These are phyloP conservation scores for Macrosiphum euphorbiae DNA, from an alignment of 2,888 invertebrate genomes.

Conservation along the genomic window DNA sequence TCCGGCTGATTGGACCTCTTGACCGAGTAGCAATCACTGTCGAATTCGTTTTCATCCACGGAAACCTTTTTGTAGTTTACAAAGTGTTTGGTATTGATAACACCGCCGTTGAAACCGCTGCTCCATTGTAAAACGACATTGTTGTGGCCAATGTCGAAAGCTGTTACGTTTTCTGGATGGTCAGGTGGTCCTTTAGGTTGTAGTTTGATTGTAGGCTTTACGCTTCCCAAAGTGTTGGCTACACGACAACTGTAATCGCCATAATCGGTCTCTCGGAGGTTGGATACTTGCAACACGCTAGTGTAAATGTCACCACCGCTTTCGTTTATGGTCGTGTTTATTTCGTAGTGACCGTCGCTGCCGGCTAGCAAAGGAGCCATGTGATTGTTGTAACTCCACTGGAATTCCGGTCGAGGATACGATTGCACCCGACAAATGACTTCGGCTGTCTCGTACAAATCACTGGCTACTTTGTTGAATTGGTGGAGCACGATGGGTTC, in stretches of 20 bases:
- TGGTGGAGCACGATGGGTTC: conserved; percentile 88
- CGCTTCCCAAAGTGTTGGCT: conserved; percentile 83
- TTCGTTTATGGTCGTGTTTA: conserved; percentile 81
- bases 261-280: conserved; percentile 85
- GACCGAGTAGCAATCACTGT: conserved; percentile 74
- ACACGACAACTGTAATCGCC: conserved; percentile 91
- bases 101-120: conserved; percentile 91
- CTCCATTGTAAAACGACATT: conserved; percentile 88
- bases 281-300: conserved; percentile 79
- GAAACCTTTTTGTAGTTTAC: conserved; percentile 83
- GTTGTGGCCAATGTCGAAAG: conserved; percentile 82
- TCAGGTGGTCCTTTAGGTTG: conserved; percentile 92
- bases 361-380: conserved; percentile 80
- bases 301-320: conserved; percentile 86
- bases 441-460: conserved; percentile 85
- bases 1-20: conserved; percentile 69
- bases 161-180: conserved; percentile 80
- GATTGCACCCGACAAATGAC: conserved; percentile 91
- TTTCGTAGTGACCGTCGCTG: conserved; percentile 88
- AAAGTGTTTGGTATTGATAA: conserved; percentile 88
- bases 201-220: conserved; percentile 76
- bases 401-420: conserved; percentile 92
- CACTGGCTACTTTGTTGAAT: conserved; percentile 90
- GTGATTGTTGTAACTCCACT: conserved; percentile 88
- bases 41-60: conserved; percentile 75